These are phyloP conservation scores for Drosophila anomelani DNA, from an alignment of 2,888 invertebrate genomes.

Conservation along the genomic window DNA sequence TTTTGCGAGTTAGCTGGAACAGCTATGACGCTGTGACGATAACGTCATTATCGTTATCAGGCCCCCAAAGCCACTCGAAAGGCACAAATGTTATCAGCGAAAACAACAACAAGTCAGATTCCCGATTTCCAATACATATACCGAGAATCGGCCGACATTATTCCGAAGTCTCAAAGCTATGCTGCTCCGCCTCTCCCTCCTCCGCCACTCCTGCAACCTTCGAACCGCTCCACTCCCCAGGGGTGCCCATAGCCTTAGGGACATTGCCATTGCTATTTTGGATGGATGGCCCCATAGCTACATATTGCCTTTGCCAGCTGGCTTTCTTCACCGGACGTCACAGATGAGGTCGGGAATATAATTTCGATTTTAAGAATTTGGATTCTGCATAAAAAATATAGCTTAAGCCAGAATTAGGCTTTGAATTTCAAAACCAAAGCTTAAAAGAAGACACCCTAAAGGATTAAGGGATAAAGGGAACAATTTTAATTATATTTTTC, in stretches of 20 bases:
- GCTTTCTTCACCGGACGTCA: not conserved
- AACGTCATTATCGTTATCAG: constrained; percentile 69
- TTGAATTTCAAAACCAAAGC: no score
- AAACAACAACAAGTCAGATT: constrained; percentile 21
- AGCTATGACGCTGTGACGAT: constrained; percentile 64
- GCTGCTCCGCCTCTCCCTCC: constrained; percentile 30
- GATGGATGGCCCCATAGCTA: not conserved
- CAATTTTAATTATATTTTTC: no score
- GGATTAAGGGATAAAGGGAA: no score
- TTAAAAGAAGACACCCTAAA: no score
- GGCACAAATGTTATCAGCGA: constrained; percentile 74
- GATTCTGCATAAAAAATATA: not conserved
- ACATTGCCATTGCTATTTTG: constrained; percentile 20
- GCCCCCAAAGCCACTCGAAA: constrained; percentile 44
- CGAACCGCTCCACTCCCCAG: constrained; percentile 2
- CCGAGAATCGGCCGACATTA: constrained; percentile 59
- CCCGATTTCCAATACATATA: constrained; percentile 22
- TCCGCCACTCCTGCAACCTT: constrained; percentile 9
- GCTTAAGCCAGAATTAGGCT: not conserved
- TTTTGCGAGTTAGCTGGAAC: constrained; percentile 21
- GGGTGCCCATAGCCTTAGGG: constrained; percentile 12
- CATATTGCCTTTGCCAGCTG: constrained; percentile 14
- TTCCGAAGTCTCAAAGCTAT: constrained; percentile 7
- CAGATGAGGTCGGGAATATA: constrained; percentile 1
- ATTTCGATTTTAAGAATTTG: not conserved